Conservation (phyloP, 2,888 invertebrate genomes). For the Kryphioiulus occultus region DNA sequence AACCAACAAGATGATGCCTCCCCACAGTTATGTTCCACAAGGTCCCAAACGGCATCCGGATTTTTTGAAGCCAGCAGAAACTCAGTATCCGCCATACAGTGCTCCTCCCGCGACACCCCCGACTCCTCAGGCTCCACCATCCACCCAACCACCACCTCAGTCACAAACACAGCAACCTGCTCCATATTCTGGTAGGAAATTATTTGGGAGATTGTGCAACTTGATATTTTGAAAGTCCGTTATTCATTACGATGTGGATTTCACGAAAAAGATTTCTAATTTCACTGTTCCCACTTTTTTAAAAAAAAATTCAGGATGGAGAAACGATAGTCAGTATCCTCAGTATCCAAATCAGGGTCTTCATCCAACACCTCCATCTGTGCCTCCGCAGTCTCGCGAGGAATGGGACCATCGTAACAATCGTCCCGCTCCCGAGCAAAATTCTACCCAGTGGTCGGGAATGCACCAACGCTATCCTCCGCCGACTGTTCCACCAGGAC, state of each 20-base stretch:
- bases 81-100: slow-evolving; percentile 51
- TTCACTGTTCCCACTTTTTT: not conserved
- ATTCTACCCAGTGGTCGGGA: not conserved
- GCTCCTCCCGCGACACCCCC: slow-evolving; percentile 56
- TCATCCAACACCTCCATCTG: slow-evolving; percentile 48
- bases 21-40: slow-evolving; percentile 58
- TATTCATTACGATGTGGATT: no score
- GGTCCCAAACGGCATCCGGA: slow-evolving; percentile 57
- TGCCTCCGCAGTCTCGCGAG: slow-evolving; percentile 48
- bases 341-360: slow-evolving; percentile 55
- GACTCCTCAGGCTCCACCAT: slow-evolving; percentile 55
- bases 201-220: no score
- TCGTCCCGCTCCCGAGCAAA: slow-evolving; percentile 43
- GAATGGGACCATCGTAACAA: slow-evolving; percentile 49
- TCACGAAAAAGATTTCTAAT: not conserved
- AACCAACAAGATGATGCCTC: slow-evolving; percentile 57
- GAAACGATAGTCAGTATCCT: slow-evolving; percentile 50
- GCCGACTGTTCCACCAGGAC: slow-evolving; percentile 52
- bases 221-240: no score
- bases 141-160: slow-evolving; percentile 61
- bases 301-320: slow-evolving; percentile 47
- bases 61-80: slow-evolving; percentile 56
- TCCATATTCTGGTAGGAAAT: slow-evolving; percentile 44
- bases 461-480: slow-evolving; percentile 52
- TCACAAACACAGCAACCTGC: slow-evolving; percentile 63